These are phyloP conservation scores for Phortica okadai DNA, from an alignment of 2,888 invertebrate genomes.

Conservation along the genomic window DNA sequence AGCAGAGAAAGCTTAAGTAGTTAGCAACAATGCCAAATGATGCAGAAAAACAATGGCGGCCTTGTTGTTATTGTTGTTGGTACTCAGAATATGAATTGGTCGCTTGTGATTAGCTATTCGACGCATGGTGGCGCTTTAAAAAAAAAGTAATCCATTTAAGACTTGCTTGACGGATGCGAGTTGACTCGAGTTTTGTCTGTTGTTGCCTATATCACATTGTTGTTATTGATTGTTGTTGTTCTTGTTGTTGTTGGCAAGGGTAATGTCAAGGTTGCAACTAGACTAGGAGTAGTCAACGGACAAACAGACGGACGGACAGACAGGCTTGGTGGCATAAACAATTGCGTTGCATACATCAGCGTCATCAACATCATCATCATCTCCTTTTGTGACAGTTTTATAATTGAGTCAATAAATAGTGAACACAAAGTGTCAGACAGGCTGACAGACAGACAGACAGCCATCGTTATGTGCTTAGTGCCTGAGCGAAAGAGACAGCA, in stretches of 20 bases:
- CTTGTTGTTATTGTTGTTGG: no score
- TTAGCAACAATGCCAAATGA: not conserved
- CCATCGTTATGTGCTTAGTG: not conserved
- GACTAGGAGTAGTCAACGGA: not conserved
- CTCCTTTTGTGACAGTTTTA: conserved; percentile 13
- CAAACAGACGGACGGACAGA: not conserved
- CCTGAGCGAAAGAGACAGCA: not conserved
- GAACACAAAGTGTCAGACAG: not conserved
- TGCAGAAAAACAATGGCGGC: not conserved
- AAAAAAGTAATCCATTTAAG: no score
- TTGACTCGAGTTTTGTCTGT: not conserved
- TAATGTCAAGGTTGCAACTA: conserved; percentile 59
- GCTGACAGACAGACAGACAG: not conserved
- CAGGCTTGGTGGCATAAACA: not conserved
- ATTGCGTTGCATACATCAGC: no score
- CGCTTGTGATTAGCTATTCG: no score
- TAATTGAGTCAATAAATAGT: conserved; percentile 18
- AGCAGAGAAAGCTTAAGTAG: not conserved
- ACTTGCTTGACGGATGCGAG: not conserved
- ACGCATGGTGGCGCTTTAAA: no score
- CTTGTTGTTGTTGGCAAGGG: conserved; percentile 50
- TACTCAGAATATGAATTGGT: no score
- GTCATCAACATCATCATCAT: not conserved
- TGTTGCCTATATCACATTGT: conserved; percentile 2
- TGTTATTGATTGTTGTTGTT: conserved; percentile 22